Evolutionary conservation across 2,888 invertebrate genomes (phyloP), one percentile per base, ranked within the genome.

Genomic region (Dromius quadrimaculatus): DNA sequence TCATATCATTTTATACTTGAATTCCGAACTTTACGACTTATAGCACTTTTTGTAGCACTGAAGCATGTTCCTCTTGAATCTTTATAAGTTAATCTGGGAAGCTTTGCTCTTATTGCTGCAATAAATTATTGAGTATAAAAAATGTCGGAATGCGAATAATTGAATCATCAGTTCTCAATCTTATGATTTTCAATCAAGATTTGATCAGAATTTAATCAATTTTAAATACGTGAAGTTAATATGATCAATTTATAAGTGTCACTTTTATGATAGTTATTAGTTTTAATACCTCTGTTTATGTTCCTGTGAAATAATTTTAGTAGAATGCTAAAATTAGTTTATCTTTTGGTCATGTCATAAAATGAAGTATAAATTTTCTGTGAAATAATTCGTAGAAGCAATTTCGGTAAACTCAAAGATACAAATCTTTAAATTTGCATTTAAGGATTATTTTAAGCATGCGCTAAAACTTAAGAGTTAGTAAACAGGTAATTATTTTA

Each of bases 11-110:
- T 20, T 61, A 41, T 41, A 23, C 11, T 1, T 11, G 41, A 61
- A 61, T 61, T 41, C 61, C 61, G 22, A 41, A 61, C 61, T 61
- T 61, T 61, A 61, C 36, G 61, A 61, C 61, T 38, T 17, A 23
- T 41, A 13, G n/a, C 9, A 34, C 43, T 62, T 62, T 61, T 62
- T 43, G n/a, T 61, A 62, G 41, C 43, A 62, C 38, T 62, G 13
- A 38, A 36, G 22, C 61, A 47, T 13, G 23, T 8, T 28, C 15
- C 15, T 54, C 28, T 13, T 15, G 19, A 2, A 13, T 15, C 36
- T 36, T 8, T n/a, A n/a, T 36, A 3, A 11, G 28, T 54, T 54
- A 54, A 23, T 54, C 50, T 28, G 11, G 6, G 11, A 11, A 28
- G 28, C 50, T 15, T 23, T 54, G 50, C 28, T 54, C 50, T 0